Evolutionary conservation across 35 echinoderm and acorn worm species (phyloP).

Genomic region (Patiria miniata): DNA sequence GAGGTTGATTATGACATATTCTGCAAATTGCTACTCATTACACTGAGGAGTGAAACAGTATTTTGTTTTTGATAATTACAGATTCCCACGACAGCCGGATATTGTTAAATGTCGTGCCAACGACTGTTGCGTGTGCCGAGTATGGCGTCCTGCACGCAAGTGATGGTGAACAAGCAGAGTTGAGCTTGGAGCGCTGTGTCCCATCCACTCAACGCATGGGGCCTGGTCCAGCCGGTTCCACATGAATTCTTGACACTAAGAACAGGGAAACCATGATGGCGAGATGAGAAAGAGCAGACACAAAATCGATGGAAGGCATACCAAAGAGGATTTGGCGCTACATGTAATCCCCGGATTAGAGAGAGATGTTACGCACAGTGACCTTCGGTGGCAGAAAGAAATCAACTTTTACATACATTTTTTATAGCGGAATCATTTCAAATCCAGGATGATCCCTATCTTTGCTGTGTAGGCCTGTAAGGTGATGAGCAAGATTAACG

Average conservation of each 20-base stretch:
- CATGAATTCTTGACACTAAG: not conserved
- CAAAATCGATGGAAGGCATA: slow-evolving; percentile 14
- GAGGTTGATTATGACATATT: too few relatives aligned
- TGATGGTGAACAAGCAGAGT: too few relatives aligned
- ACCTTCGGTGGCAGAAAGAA: not conserved
- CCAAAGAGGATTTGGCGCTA: not conserved
- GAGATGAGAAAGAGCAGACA: not conserved
- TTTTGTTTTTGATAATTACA: too few relatives aligned
- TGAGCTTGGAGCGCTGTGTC: too few relatives aligned
- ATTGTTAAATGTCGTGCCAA: too few relatives aligned
- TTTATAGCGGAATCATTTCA: not conserved
- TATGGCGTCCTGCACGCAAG: too few relatives aligned
- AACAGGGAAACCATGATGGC: not conserved
- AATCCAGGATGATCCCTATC: not conserved
- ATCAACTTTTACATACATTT: not conserved
- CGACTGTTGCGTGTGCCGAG: too few relatives aligned
- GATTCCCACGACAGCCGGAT: too few relatives aligned
- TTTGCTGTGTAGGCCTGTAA: not conserved
- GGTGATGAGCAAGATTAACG: not conserved
- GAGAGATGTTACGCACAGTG: not conserved
- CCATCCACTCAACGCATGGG: not conserved
- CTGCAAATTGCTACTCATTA: too few relatives aligned
- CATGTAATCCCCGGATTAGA: not conserved
- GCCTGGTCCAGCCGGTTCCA: not conserved
- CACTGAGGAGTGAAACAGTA: too few relatives aligned